Percentiles rank a stretch among this genome's conserved stretches.
These are phyloP conservation scores for Oasisia sp. DNA, from an alignment of 2,888 invertebrate species.

Conservation along the genomic window DNA sequence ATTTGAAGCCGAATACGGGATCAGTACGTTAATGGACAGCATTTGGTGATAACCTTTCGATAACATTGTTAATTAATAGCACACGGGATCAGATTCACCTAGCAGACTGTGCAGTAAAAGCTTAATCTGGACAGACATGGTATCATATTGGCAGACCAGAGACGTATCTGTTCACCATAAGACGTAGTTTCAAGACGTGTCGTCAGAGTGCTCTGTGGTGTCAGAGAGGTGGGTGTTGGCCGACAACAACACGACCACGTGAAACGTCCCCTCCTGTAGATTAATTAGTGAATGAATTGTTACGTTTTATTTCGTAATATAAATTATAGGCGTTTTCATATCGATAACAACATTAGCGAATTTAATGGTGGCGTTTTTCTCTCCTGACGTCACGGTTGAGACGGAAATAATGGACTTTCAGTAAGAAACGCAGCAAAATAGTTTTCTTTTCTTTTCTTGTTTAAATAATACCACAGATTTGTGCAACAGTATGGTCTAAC, in stretches of 20 bases:
- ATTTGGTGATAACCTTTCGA: neutral
- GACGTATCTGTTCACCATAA: neutral
- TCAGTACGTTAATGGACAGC: neutral
- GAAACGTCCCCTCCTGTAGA: neutral
- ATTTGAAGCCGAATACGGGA: neutral
- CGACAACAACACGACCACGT: neutral
- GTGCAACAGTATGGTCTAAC: neutral
- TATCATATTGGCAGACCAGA: neutral
- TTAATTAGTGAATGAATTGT: neutral
- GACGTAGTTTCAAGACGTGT: neutral
- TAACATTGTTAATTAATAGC: constrained; percentile 10
- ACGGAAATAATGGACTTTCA: neutral
- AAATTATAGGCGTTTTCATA: no score
- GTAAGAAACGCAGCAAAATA: neutral
- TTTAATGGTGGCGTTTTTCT: neutral
- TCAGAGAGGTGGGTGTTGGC: neutral
- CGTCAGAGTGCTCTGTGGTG: neutral
- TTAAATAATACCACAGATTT: neutral
- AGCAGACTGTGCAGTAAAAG: neutral
- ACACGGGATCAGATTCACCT: neutral
- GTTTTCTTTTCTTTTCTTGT: neutral
- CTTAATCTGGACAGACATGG: neutral
- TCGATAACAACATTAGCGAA: neutral
- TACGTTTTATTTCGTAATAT: neutral
- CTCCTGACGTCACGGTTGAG: no score